phyloP scores from a whole-genome alignment of 2,797 vertebrate species.

The Spatula versicolor region DNA sequence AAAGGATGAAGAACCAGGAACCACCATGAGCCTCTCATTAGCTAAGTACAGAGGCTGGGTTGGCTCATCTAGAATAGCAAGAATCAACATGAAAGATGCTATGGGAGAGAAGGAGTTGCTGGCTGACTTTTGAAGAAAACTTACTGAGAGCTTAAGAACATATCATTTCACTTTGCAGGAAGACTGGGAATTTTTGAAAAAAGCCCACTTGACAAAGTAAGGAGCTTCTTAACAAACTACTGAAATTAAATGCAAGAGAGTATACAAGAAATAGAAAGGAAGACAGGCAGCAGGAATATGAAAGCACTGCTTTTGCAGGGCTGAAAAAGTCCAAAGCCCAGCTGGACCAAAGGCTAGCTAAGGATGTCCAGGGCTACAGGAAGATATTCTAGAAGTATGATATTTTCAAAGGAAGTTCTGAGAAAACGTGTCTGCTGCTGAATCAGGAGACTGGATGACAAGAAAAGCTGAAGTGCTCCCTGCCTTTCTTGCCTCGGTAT shows the following conservation, averaged over 20 bases:
- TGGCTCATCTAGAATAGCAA: not conserved
- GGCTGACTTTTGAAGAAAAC: not conserved
- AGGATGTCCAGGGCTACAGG: not conserved
- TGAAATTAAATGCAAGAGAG: not conserved
- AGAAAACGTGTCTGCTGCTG: not conserved
- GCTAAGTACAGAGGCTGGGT: too few relatives aligned
- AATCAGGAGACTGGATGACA: fast-evolving
- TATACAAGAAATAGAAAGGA: fast-evolving
- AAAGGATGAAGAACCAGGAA: not conserved
- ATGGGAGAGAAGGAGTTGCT: not conserved
- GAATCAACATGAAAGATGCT: not conserved
- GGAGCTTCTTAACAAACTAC: not conserved
- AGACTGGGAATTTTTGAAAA: not conserved
- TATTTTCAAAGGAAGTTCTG: not conserved
- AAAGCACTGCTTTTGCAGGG: not conserved
- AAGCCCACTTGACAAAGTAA: not conserved
- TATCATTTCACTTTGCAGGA: not conserved
- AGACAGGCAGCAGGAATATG: not conserved
- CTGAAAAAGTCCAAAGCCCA: not conserved
- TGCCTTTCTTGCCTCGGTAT: not conserved
- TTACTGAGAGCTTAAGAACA: not conserved
- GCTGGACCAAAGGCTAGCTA: fast-evolving
- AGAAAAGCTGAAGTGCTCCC: not conserved
- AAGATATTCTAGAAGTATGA: not conserved
- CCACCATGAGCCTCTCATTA: not conserved